These are phyloP conservation scores for Takifugu ocellatus DNA, from an alignment of 2,797 vertebrate genomes.

Conservation along the genomic window DNA sequence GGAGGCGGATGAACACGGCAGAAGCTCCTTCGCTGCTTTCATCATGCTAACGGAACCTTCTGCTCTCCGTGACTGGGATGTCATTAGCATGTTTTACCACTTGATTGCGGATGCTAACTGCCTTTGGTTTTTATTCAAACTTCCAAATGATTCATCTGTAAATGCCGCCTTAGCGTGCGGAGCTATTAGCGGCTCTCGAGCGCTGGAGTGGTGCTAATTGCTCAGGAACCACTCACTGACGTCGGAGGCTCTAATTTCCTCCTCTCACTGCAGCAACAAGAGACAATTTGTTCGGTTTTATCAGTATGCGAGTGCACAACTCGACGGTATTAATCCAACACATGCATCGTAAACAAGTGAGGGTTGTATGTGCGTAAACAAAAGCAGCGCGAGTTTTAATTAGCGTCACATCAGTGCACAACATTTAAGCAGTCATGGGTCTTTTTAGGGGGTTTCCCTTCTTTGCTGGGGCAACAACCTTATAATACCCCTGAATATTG, in stretches of 20 bases:
- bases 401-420: slow-evolving; percentile 12
- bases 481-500: background rate
- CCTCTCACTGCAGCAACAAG: slow-evolving; percentile 34
- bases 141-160: slow-evolving; percentile 18
- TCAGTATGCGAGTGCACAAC: slow-evolving; percentile 18
- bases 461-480: background rate
- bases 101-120: too few relatives aligned
- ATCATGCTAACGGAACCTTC: too few relatives aligned
- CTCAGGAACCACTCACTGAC: slow-evolving; percentile 39
- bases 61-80: too few relatives aligned
- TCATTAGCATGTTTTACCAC: too few relatives aligned
- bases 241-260: slow-evolving; percentile 30
- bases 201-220: slow-evolving; percentile 40
- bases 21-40: background rate
- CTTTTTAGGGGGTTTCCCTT: background rate
- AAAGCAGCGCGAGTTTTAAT: slow-evolving; percentile 1
- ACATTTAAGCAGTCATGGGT: background rate
- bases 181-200: slow-evolving; percentile 44
- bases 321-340: slow-evolving; percentile 8
- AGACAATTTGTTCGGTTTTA: slow-evolving; percentile 34
- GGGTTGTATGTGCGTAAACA: background rate
- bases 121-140: slow-evolving; percentile 2
- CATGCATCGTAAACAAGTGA: slow-evolving; percentile 6
- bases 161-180: slow-evolving; percentile 9
- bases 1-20: slow-evolving; percentile 60